Base-by-base conservation (phyloP, 2,888 invertebrate species). In the Eledona agricola region DNA sequence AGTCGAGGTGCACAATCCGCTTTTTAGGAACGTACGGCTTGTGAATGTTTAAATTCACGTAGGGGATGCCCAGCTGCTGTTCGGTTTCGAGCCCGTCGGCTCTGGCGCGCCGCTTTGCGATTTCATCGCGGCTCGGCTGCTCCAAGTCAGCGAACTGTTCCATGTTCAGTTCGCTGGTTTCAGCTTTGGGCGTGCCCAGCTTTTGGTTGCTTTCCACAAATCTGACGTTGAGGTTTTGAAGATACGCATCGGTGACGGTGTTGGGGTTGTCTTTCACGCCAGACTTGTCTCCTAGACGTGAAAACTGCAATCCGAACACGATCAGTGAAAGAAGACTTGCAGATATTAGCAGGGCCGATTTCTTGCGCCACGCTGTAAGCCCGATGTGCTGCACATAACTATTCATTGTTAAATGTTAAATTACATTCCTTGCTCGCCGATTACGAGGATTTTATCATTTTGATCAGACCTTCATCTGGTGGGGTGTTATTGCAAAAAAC, bases 1-100 rank as follows among this genome's bases (percentile, higher is more conserved):
- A 74, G 75, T 93, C 94, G 12, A 93, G 74, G 72, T 90, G 90
- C 9, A 90, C 84, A 29, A 90, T 71, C 19, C 85, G 77, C 28
- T 80, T 78, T 4, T 76, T 70, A 0, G 81, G 81, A 17, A 81
- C 66, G 63, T 80, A 81, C 0, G 78, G 78, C 55, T 73, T 71
- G 43, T 71, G 71, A 11, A 70, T 31, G 63, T 78, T 76, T 15
- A 75, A 59, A 61, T 74, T 74, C 6, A 77, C 75, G 58, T 67
- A 73, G 1, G 78, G 79, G 37, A 78, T 71, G 1, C 78, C 78
- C 50, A 79, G 66, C 54, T 75, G 73, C 47, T 76, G 72, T 34
- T 75, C 74, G 12, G 67, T 65, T 52, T 74, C 73, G 9, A 65
- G 51, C 25, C 54, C 58, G 15, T 66, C 59, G 43, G 52, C 58